Evolutionary conservation across 2,797 vertebrate species (phyloP).

Genomic region (Menidia menidia): DNA sequence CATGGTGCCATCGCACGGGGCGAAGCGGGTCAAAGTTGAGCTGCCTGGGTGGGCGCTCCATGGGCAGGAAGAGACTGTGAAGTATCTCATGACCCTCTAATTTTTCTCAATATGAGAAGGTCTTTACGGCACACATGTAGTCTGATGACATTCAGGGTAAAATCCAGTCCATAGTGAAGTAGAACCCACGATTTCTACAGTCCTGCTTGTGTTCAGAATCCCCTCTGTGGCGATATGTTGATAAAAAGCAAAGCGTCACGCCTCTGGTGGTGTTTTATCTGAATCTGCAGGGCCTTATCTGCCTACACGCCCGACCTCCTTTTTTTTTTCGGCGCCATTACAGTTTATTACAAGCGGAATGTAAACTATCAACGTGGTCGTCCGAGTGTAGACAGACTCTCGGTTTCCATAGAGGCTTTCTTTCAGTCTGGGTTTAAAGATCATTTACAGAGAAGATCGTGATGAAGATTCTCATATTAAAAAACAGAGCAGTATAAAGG

Average conservation of each 20-base stretch:
- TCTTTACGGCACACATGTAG: slow-evolving; percentile 19
- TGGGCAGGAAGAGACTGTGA: slow-evolving; percentile 46
- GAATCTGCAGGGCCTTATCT: slow-evolving; percentile 25
- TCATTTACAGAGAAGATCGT: background rate
- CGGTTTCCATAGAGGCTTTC: background rate
- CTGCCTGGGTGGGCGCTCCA: slow-evolving; percentile 68
- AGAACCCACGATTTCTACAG: background rate
- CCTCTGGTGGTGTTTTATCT: slow-evolving; percentile 23
- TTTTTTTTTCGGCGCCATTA: slow-evolving; percentile 20
- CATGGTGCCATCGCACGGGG: slow-evolving; percentile 28
- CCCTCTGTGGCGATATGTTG: slow-evolving; percentile 6
- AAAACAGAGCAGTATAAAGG: slow-evolving; percentile 14
- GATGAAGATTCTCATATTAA: slow-evolving; percentile 28
- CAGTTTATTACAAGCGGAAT: slow-evolving; percentile 49
- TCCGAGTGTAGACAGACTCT: slow-evolving; percentile 24
- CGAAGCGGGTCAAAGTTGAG: slow-evolving; percentile 64
- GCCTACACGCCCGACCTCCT: slow-evolving; percentile 11
- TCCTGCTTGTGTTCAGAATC: slow-evolving; percentile 1
- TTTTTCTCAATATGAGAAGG: background rate
- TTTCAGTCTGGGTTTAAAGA: background rate
- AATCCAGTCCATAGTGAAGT: background rate
- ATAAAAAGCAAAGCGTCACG: slow-evolving; percentile 8
- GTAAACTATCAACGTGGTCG: slow-evolving; percentile 35
- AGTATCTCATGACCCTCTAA: slow-evolving; percentile 44
- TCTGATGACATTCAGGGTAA: background rate